A percentile compares a stretch with the other conserved stretches of the same genome.
Evolutionary conservation across 37 sponge, comb jelly and placozoan species (phyloP).

Genomic region (Eunapius fragilis): DNA sequence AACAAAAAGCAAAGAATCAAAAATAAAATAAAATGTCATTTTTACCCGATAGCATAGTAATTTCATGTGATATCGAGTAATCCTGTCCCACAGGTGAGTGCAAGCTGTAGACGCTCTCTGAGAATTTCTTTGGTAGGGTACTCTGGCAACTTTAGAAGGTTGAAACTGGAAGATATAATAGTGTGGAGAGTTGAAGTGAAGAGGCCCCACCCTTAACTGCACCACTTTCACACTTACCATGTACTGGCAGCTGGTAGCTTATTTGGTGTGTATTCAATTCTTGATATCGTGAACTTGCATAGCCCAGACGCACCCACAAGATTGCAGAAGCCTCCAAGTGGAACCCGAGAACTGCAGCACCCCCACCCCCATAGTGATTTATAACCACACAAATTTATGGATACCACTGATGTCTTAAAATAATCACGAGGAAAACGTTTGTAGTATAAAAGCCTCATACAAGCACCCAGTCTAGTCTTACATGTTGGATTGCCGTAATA

Average conservation of each 20-base stretch:
- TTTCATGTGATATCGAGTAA: conserved; percentile 50
- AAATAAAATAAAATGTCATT: too few species aligned
- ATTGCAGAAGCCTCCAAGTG: conserved; percentile 91
- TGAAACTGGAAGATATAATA: conserved; percentile 69
- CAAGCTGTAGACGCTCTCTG: conserved; percentile 64
- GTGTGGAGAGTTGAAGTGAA: background rate
- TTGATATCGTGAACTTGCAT: conserved; percentile 87
- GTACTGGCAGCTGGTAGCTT: conserved; percentile 94
- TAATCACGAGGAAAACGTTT: too few species aligned
- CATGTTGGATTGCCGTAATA: too few species aligned
- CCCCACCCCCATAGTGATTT: too few species aligned
- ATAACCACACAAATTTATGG: too few species aligned
- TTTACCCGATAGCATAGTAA: background rate
- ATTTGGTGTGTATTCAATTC: conserved; percentile 47
- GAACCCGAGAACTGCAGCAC: conserved; percentile 87
- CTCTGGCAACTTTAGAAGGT: conserved; percentile 90
- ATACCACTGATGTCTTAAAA: too few species aligned
- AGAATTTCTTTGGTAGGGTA: conserved; percentile 76
- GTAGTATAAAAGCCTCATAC: too few species aligned
- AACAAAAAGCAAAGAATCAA: too few species aligned
- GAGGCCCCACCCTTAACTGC: background rate
- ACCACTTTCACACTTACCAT: conserved; percentile 51
- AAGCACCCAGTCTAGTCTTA: too few species aligned
- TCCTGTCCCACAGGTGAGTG: conserved; percentile 78
- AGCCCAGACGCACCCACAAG: conserved; percentile 90